Percentiles rank a stretch among this genome's conserved stretches.
phyloP scores from a whole-genome alignment of 2,113 vertebrate species.

The Cavia porcellus region DNA sequence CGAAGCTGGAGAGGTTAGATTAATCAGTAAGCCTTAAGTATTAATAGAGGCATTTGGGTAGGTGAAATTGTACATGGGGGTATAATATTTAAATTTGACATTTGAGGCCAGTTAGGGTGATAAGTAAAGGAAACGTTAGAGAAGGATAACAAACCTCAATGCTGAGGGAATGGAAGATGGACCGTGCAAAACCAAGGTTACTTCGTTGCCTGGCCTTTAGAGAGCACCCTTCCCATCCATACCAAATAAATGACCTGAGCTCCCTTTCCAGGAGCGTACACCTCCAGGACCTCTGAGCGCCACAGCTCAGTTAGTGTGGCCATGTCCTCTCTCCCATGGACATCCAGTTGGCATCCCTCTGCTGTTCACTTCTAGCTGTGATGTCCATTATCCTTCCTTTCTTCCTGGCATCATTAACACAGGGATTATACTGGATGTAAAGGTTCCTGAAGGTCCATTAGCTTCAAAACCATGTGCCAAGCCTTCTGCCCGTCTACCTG shows the following conservation, averaged over 20 bases:
- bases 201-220: not conserved
- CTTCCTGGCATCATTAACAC: not conserved
- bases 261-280: too few species aligned
- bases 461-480: not conserved
- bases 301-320: not conserved
- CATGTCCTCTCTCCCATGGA: not conserved
- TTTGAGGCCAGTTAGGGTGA: not conserved
- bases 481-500: not conserved
- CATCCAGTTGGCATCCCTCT: not conserved
- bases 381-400: not conserved
- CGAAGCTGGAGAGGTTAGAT: not conserved
- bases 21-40: not conserved
- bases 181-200: not conserved
- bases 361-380: not conserved
- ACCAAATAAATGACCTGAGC: not conserved
- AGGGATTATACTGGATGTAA: not conserved
- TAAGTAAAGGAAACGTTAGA: not conserved
- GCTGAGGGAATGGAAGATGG: not conserved
- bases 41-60: not conserved
- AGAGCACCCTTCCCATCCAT: not conserved
- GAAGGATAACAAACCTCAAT: not conserved
- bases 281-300: not conserved
- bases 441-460: not conserved
- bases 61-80: not conserved
- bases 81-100: not conserved